phyloP scores from a whole-genome alignment of 2,888 invertebrate species.

The Acleris literana region DNA sequence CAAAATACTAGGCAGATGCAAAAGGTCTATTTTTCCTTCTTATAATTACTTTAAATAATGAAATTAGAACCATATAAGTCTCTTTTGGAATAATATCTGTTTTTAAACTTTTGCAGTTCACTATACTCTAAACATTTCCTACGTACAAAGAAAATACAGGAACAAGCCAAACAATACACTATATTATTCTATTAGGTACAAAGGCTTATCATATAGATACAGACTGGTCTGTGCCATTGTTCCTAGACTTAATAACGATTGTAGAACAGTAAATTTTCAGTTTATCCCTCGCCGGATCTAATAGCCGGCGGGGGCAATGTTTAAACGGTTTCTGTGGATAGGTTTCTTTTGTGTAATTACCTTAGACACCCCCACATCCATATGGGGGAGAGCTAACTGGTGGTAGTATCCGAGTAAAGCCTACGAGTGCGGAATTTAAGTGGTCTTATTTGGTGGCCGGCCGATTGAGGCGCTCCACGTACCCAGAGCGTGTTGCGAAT shows the following conservation, averaged over 20 bases:
- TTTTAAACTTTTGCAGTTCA: too few species aligned
- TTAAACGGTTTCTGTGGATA: conserved; percentile 63
- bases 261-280: conserved; percentile 24
- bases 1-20: too few species aligned
- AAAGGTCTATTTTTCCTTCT: too few species aligned
- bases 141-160: conserved; percentile 1
- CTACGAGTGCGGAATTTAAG: conserved; percentile 78
- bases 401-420: conserved; percentile 69
- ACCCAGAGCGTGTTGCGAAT: conserved; percentile 69
- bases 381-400: conserved; percentile 68
- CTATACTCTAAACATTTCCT: background rate
- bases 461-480: conserved; percentile 67
- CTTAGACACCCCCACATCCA: conserved; percentile 63
- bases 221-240: conserved; percentile 12
- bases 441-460: conserved; percentile 75
- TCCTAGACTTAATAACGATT: conserved; percentile 19
- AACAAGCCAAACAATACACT: background rate
- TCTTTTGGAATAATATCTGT: too few species aligned
- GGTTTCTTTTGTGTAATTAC: conserved; percentile 79
- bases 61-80: too few species aligned
- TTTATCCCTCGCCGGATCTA: conserved; percentile 31
- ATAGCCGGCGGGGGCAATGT: conserved; percentile 58
- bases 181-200: conserved; percentile 16
- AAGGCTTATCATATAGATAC: background rate
- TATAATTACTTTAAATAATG: background rate